These are phyloP conservation scores for Myzus persicae DNA, from an alignment of 1,140 invertebrate genomes.

Conservation along the genomic window DNA sequence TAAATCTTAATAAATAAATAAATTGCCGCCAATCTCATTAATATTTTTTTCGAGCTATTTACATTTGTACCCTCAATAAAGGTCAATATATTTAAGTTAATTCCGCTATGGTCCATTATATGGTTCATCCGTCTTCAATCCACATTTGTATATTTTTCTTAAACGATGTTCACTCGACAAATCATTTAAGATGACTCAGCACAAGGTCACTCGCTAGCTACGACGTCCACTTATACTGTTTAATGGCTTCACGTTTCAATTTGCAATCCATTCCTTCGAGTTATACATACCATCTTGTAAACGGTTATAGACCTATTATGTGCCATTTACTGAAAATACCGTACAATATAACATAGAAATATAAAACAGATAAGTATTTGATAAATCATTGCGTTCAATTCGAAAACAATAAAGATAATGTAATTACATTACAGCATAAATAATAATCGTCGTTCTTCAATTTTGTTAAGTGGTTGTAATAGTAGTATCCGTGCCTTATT, in stretches of 20 bases:
- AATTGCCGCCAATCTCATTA: not conserved
- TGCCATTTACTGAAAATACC: not conserved
- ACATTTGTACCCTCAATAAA: not conserved
- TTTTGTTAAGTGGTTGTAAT: not conserved
- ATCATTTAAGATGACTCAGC: constrained; percentile 14
- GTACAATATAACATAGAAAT: not conserved
- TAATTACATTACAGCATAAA: not conserved
- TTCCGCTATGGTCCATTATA: not conserved
- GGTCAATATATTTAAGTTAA: not conserved
- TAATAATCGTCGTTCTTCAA: not conserved
- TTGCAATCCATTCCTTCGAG: not conserved
- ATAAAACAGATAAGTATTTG: not conserved
- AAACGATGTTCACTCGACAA: not conserved
- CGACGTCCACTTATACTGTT: not conserved
- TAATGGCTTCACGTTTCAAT: not conserved
- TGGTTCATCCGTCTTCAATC: constrained; percentile 21
- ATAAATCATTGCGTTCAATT: not conserved
- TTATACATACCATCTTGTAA: not conserved
- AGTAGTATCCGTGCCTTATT: not conserved
- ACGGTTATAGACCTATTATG: not conserved
- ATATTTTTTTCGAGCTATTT: not conserved
- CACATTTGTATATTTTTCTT: not conserved
- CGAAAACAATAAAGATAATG: not conserved
- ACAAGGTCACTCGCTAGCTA: not conserved
- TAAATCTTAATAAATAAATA: not conserved